phyloP scores from a whole-genome alignment of 2,113 vertebrate genomes.

The Dunckerocampus dactyliophorus region DNA sequence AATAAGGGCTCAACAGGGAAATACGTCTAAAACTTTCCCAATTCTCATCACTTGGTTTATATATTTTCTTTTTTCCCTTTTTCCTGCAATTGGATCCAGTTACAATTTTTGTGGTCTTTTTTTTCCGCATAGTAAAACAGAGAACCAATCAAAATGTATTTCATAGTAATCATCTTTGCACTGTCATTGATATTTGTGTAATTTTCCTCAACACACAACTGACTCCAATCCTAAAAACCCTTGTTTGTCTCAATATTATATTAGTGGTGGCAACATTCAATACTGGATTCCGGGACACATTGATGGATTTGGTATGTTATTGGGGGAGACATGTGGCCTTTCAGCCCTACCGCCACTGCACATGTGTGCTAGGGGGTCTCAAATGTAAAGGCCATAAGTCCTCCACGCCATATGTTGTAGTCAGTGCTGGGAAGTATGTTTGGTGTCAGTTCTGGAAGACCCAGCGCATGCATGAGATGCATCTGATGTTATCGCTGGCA shows the following conservation, averaged over 20 bases:
- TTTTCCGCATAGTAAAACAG: constrained; percentile 1
- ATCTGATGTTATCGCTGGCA: constrained; percentile 6
- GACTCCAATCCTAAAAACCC: constrained; percentile 27
- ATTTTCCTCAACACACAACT: background rate
- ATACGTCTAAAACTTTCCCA: background rate
- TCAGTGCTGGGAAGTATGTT: constrained; percentile 24
- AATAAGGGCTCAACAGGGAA: background rate
- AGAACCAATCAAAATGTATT: constrained; percentile 17
- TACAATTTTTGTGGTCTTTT: background rate
- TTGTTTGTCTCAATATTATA: constrained; percentile 36
- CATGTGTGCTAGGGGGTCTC: constrained; percentile 14
- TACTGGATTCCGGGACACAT: constrained; percentile 37
- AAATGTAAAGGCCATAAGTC: constrained; percentile 1
- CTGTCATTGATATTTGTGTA: background rate
- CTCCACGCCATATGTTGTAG: constrained; percentile 13
- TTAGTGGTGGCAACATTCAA: constrained; percentile 31
- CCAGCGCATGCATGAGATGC: constrained; percentile 5
- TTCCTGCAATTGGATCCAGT: background rate
- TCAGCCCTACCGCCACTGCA: constrained; percentile 25
- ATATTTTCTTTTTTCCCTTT: background rate
- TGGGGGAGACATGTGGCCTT: constrained; percentile 56
- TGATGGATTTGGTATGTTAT: constrained; percentile 72
- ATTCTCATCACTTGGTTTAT: constrained; percentile 1
- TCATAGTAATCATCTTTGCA: background rate
- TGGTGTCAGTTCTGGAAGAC: constrained; percentile 8